Percentiles rank a stretch among this genome's conserved stretches.
Evolutionary conservation across 2,888 invertebrate species (phyloP).

Genomic region (Digitonthophagus gazella): DNA sequence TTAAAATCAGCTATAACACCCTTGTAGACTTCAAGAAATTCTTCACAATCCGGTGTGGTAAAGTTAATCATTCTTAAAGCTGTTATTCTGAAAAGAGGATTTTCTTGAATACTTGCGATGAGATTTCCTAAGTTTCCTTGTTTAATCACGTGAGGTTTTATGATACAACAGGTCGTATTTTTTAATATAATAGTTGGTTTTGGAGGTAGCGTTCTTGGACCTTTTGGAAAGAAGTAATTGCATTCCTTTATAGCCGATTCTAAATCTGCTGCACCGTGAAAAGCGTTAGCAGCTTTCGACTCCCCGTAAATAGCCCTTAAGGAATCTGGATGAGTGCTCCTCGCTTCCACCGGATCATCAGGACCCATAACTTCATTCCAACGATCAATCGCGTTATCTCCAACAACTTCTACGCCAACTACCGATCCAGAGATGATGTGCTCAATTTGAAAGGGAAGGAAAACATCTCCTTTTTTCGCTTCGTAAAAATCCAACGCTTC

Average conservation of each 20-base stretch:
- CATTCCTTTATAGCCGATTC: conserved; percentile 58
- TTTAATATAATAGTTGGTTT: conserved; percentile 57
- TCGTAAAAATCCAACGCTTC: conserved; percentile 66
- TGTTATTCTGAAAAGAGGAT: conserved; percentile 72
- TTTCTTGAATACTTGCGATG: conserved; percentile 66
- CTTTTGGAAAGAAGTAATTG: conserved; percentile 62
- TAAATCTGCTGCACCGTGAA: conserved; percentile 63
- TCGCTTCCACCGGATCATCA: conserved; percentile 60
- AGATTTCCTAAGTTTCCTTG: conserved; percentile 73
- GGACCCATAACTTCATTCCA: conserved; percentile 64
- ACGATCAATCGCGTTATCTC: conserved; percentile 62
- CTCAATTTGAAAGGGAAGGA: conserved; percentile 64
- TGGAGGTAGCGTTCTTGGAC: conserved; percentile 37
- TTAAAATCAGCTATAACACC: conserved; percentile 75
- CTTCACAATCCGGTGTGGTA: conserved; percentile 80
- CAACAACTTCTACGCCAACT: conserved; percentile 71
- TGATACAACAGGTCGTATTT: conserved; percentile 76
- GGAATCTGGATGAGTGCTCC: conserved; percentile 54
- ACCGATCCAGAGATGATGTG: conserved; percentile 67
- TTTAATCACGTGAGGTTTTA: conserved; percentile 86
- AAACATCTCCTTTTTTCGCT: conserved; percentile 57
- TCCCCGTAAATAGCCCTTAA: conserved; percentile 66
- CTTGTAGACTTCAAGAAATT: conserved; percentile 91
- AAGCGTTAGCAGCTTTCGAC: conserved; percentile 66
- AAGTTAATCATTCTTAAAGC: conserved; percentile 78